Conservation (phyloP, 1,140 invertebrate species). For the Pygmarrhopalites habei region DNA sequence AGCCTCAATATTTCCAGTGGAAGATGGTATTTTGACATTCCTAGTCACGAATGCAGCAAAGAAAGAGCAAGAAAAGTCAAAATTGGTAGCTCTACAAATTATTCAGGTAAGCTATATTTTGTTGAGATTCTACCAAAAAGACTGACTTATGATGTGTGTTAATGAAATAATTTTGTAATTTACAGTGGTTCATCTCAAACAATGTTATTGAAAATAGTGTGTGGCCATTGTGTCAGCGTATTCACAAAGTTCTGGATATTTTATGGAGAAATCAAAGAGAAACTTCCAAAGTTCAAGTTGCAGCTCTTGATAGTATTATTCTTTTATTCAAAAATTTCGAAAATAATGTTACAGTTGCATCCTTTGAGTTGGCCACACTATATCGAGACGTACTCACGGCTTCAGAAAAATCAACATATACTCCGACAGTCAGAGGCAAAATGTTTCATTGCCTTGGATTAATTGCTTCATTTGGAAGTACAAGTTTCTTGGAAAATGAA, state of each 20-base stretch:
- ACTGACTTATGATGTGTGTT: no score
- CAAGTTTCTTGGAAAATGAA: constrained; percentile 1
- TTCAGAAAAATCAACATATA: constrained; percentile 21
- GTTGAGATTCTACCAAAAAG: no score
- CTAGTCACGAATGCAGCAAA: not conserved
- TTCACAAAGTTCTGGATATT: not conserved
- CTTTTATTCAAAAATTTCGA: constrained; percentile 22
- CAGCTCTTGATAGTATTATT: constrained; percentile 22
- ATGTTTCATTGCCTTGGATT: constrained; percentile 32
- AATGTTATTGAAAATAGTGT: no score
- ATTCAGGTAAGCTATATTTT: no score
- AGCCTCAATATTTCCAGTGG: not conserved
- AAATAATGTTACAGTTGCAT: not conserved
- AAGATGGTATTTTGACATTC: not conserved
- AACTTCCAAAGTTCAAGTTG: constrained; percentile 22
- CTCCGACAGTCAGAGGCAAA: constrained; percentile 36
- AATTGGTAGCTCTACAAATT: not conserved
- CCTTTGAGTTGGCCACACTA: constrained; percentile 19
- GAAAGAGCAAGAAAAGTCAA: not conserved
- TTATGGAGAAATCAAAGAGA: constrained; percentile 25
- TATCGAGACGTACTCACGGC: constrained; percentile 18
- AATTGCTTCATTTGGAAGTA: not conserved
- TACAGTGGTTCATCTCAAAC: no score
- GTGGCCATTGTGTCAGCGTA: no score
- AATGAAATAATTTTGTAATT: no score